Base-by-base conservation (phyloP, 1,140 invertebrate genomes). In the Papilio polyxenes region DNA sequence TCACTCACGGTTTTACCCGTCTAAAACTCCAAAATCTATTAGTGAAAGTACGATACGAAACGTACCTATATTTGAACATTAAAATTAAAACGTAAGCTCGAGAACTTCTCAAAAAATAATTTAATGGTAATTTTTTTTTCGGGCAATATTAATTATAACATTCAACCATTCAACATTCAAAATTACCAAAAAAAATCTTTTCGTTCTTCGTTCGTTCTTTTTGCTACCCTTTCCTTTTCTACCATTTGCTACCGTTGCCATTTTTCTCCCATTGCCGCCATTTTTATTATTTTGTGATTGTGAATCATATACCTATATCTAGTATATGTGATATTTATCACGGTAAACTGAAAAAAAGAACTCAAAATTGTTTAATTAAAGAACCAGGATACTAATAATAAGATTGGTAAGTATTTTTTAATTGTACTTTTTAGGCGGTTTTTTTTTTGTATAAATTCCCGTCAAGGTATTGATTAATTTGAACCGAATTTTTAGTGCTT, bases 221-320 rank as follows among this genome's bases (percentile, higher is more conserved):
- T 59, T n/a, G 56, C 17, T 59, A 59, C 56, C 56, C 7, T 59
- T 59, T 20, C 56, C 56, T n/a, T 59, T 59, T 20, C 56, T 59
- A 59, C 56, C 56, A 59, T 74, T 80, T 49, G 11, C 31, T 72
- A 72, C 65, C 65, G 65, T 77, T 75, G 77, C 83, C 31, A 79
- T 79, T 79, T 86, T 83, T 78, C 83, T 86, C 82, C 80, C 83
- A 86, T 88, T 89, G 86, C 87, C 88, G 87, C 86, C 88, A 87
- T 90, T 91, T 90, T 79, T 86, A 85, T 87, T 86, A 84, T 87
- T 85, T 86, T 87, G 76, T 75, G 72, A 82, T 15, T 76, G 76
- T 75, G 72, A 82, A 23, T 76, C 72, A 59, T 37, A 37, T 13
- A 56, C 17, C 23, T 82, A 40, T 75, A 76, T 56, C 72, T 59